Percentiles rank a stretch among this genome's conserved stretches.
Evolutionary conservation across 2,888 invertebrate genomes (phyloP).

Genomic region (Galerucella nymphaeae): DNA sequence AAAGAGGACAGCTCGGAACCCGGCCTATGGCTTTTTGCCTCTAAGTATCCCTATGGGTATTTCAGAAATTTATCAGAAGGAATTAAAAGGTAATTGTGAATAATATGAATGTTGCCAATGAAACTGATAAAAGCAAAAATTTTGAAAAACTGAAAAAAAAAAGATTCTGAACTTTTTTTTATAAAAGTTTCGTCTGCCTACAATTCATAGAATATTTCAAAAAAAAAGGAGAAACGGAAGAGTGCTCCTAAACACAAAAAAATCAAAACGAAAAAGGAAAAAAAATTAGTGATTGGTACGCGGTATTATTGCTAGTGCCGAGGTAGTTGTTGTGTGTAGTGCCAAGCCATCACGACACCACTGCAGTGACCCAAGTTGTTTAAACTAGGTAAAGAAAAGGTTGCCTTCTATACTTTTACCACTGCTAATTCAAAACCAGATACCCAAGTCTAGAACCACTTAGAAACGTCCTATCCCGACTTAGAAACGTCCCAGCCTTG

Average conservation of each 20-base stretch:
- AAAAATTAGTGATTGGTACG: slow-evolving; percentile 27
- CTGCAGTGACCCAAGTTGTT: slow-evolving; percentile 66
- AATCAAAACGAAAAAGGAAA: slow-evolving; percentile 14
- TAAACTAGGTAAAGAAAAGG: slow-evolving; percentile 24
- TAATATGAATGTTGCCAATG: neutral
- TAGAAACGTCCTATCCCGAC: too few relatives aligned
- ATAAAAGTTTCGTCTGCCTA: slow-evolving; percentile 40
- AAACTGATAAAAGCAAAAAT: slow-evolving; percentile 6
- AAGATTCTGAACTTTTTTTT: neutral
- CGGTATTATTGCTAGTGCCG: slow-evolving; percentile 54
- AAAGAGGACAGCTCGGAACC: too few relatives aligned
- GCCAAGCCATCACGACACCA: slow-evolving; percentile 62
- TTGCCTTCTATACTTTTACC: slow-evolving; percentile 23
- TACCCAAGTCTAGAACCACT: too few relatives aligned
- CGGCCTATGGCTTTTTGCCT: too few relatives aligned
- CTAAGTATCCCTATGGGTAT: too few relatives aligned
- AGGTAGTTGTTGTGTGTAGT: slow-evolving; percentile 63
- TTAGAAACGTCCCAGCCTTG: too few relatives aligned
- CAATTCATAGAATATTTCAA: slow-evolving; percentile 42
- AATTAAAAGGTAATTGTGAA: neutral
- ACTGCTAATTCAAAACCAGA: neutral
- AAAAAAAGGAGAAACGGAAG: slow-evolving; percentile 18
- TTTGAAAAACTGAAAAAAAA: slow-evolving; percentile 1
- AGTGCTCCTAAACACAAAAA: slow-evolving; percentile 34
- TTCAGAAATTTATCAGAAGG: neutral